A percentile compares a stretch with the other conserved stretches of the same genome.
Evolutionary conservation across 1,140 invertebrate species (phyloP).

Genomic region (Steinernema khuongi): DNA sequence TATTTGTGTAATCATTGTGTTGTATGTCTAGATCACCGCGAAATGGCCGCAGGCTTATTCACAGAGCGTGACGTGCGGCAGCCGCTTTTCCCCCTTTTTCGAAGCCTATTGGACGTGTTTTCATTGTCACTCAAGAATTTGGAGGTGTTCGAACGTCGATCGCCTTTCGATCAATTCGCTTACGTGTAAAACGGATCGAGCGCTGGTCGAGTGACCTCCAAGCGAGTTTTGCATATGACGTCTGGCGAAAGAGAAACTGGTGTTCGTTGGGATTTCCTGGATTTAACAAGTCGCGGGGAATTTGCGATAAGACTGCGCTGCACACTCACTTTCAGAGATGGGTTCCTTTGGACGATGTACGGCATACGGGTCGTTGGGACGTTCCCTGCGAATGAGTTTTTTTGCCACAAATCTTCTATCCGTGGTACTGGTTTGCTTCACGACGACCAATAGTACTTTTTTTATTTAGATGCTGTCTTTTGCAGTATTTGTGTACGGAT

Average conservation of each 20-base stretch:
- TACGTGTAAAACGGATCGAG: constrained; percentile 10
- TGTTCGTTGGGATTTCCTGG: not conserved
- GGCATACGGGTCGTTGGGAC: constrained; percentile 51
- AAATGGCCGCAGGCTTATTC: no score
- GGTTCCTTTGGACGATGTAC: constrained; percentile 51
- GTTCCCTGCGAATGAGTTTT: constrained; percentile 38
- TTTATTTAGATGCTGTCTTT: constrained; percentile 47
- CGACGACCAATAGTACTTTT: not conserved
- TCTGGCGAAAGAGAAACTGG: not conserved
- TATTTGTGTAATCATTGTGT: no score
- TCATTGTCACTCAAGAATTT: not conserved
- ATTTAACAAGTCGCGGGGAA: not conserved
- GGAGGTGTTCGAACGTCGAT: not conserved
- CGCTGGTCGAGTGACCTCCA: not conserved
- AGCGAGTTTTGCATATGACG: constrained; percentile 4
- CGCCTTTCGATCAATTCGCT: not conserved
- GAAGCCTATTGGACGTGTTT: not conserved
- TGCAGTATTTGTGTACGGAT: constrained; percentile 48
- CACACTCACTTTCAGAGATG: constrained; percentile 27
- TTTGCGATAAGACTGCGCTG: not conserved
- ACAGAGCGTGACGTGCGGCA: not conserved
- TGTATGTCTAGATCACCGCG: no score
- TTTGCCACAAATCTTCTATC: constrained; percentile 47
- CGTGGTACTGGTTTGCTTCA: constrained; percentile 40
- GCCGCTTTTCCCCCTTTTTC: not conserved